Evolutionary conservation across 2,888 invertebrate genomes (phyloP).

Genomic region (Pristionchus japonicus): DNA sequence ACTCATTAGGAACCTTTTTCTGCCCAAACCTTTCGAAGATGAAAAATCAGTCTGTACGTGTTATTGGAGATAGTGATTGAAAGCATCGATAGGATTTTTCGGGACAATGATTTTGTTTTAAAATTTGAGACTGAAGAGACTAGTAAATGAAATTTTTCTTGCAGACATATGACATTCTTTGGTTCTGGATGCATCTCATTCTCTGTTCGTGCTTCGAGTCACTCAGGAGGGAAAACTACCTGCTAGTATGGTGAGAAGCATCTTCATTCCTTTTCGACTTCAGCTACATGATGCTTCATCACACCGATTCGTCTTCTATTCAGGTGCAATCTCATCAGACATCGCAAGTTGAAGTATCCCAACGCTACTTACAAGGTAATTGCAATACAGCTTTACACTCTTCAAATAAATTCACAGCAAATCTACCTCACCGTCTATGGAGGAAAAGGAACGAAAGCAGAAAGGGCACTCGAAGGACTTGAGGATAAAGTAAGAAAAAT

Average conservation of each 20-base stretch:
- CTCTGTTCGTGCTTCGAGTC: slow-evolving; percentile 71
- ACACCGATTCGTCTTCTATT: no score
- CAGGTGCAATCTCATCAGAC: slow-evolving; percentile 62
- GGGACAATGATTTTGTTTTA: no score
- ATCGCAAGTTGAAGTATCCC: slow-evolving; percentile 63
- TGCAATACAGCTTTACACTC: no score
- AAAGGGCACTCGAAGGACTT: slow-evolving; percentile 60
- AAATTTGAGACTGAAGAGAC: neutral
- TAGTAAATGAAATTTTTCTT: neutral
- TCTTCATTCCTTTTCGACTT: no score
- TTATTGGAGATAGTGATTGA: neutral
- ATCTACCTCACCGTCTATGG: slow-evolving; percentile 65
- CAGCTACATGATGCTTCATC: no score
- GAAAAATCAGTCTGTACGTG: neutral
- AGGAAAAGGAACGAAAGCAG: slow-evolving; percentile 63
- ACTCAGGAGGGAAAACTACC: slow-evolving; percentile 65
- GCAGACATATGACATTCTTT: slow-evolving; percentile 69
- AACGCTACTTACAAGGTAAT: slow-evolving; percentile 65
- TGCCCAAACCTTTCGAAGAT: neutral
- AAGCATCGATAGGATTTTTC: no score
- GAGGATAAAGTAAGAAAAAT: slow-evolving; percentile 53
- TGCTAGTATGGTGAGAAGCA: slow-evolving; percentile 61
- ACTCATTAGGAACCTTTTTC: neutral
- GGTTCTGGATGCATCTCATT: slow-evolving; percentile 74
- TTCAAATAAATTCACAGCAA: slow-evolving; percentile 66